Base-by-base conservation (phyloP, 2,113 vertebrate genomes). In the Rhinichthys klamathensis region DNA sequence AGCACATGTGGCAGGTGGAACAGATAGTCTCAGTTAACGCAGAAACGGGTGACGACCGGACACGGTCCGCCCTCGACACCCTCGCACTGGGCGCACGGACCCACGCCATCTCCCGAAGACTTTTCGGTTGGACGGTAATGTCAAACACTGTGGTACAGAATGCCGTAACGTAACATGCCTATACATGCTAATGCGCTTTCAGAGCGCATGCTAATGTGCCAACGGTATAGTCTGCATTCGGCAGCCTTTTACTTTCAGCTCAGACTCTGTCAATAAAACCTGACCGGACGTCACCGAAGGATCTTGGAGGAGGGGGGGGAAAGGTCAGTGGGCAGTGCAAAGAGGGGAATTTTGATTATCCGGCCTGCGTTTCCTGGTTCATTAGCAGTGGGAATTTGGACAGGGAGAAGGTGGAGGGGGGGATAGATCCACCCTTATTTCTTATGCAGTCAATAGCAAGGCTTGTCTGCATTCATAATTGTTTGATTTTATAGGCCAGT, bases 381-480 rank as follows among this genome's bases (percentile, higher is more conserved):
- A 96, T 98, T 97, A 97, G 96, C 93, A 88, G 92, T 92, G 96
- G 96, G 96, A 94, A 96, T 96, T 96, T 95, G 95, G 93, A 94
- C 92, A 92, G 85, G 85, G 77, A 85, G 82, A 73, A 78, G 77
- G 78, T 18, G 61, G 86, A 72, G 65, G 80, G 70, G 88, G 88
- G 85, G 80, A 90, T 75, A 87, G 95, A 95, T 94, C 93, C 93
- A 84, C 85, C 93, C 96, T 96, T 95, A 96, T 96, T 94, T 97
- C 96, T 97, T 95, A 97, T 98, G 96, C 96, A 97, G 97, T 96
- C 96, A 95, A 97, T 95, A 96, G 95, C 93, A 92, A 94, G 94
- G 93, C 95, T 96, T 96, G 96, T 97, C 96, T 97, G 96, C 96
- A 97, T 97, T 96, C 95, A 95, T 97, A 97, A 98, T 97, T 98